Evolutionary conservation across 1,140 invertebrate species (phyloP).

Genomic region (Drosophila arawakana): DNA sequence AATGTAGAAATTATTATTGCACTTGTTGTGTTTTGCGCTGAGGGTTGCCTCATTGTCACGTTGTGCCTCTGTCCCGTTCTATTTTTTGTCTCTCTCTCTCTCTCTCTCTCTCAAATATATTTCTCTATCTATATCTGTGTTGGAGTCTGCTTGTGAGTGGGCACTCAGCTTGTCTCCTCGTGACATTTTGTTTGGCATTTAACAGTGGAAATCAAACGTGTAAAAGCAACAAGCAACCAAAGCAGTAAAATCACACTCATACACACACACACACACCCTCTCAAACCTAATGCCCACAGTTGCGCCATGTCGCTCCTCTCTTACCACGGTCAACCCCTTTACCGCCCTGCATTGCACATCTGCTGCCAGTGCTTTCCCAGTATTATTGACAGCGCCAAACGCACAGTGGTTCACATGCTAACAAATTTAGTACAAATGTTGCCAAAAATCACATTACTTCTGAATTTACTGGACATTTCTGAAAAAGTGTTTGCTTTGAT

Average conservation of each 20-base stretch:
- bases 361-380: slow-evolving; percentile 27
- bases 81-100: background rate
- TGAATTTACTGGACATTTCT: too few relatives aligned
- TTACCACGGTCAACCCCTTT: background rate
- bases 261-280: slow-evolving; percentile 1
- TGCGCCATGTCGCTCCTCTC: background rate
- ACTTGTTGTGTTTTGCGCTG: slow-evolving; percentile 60
- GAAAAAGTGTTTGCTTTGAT: too few relatives aligned
- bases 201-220: slow-evolving; percentile 74
- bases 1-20: slow-evolving; percentile 77
- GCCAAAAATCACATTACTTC: background rate
- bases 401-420: slow-evolving; percentile 19
- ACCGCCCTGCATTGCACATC: background rate
- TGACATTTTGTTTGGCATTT: slow-evolving; percentile 74
- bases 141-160: slow-evolving; percentile 6
- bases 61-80: slow-evolving; percentile 2
- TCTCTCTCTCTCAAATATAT: background rate
- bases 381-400: background rate
- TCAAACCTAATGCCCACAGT: background rate
- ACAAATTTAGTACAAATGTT: background rate
- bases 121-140: background rate
- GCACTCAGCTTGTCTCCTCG: slow-evolving; percentile 57
- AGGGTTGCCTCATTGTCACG: slow-evolving; percentile 40
- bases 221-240: slow-evolving; percentile 62
- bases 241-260: slow-evolving; percentile 27